Evolutionary conservation across 2,113 vertebrate species (phyloP).

Genomic region (Hippopotamus amphibius): DNA sequence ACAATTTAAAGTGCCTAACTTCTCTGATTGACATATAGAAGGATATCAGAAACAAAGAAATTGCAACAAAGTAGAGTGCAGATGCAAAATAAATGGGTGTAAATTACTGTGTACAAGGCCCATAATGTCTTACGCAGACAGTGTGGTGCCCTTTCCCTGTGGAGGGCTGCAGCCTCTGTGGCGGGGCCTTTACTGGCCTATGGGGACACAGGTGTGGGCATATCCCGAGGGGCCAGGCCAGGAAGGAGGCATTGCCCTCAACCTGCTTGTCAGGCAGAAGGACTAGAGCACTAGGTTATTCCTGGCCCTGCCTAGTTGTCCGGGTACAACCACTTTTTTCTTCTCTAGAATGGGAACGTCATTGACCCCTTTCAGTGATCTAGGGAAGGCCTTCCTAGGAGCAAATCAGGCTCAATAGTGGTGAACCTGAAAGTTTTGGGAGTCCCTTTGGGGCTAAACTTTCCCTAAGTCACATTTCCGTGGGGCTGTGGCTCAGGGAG

Average conservation of each 20-base stretch:
- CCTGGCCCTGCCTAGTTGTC: neutral
- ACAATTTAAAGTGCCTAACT: neutral
- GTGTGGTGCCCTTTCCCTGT: accelerated
- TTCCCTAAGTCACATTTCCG: neutral
- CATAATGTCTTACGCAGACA: neutral
- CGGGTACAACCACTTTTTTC: neutral
- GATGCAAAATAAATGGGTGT: neutral
- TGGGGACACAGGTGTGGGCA: neutral
- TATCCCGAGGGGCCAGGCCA: no score
- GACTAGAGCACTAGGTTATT: neutral
- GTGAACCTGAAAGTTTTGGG: neutral
- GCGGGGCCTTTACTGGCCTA: neutral
- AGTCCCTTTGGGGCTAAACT: neutral
- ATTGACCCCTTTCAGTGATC: no score
- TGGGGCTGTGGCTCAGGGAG: neutral
- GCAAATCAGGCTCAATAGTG: neutral
- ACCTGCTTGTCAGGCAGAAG: neutral
- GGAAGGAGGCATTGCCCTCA: neutral
- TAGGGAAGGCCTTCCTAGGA: neutral
- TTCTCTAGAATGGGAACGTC: neutral
- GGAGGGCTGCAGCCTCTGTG: accelerated
- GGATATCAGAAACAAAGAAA: neutral
- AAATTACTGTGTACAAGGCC: neutral
- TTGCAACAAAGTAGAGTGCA: neutral
- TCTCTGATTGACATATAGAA: neutral